Base-by-base conservation (phyloP, 2,888 invertebrate species). In the Drosophila subsilvestris region DNA sequence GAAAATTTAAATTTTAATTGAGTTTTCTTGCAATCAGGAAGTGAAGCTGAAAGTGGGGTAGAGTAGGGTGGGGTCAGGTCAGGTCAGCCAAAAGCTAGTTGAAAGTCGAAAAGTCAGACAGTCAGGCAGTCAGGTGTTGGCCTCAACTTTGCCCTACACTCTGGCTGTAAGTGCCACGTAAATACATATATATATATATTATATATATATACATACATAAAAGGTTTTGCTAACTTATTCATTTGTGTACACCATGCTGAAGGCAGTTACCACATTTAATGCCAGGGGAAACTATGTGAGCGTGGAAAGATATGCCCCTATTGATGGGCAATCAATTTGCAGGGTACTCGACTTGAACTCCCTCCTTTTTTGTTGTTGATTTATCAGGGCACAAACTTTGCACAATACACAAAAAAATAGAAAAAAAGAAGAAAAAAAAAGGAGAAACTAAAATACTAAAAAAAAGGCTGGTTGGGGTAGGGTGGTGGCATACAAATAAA, bases 1-100 rank as follows among this genome's bases (percentile, higher is more conserved):
- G 88, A 78, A 89, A 89, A 89, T 89, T 87, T 85, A 83, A 86
- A 86, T 86, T 86, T 86, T 86, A 86, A 86, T 86, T 86, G 89
- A 86, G 86, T 86, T 86, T 89, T 75, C 86, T 87, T 78, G 78
- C 84, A 76, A 58, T 73, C 65, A 70, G 60, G 53, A 61, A 61
- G 71, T 32, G 32, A 25, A 32, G 55, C 56, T 32, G 14, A 14
- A 20, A 42, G 53, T 17, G 45, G 17, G 29, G 27, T 6, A 7
- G 42, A n/a, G 6, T 22, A n/a, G n/a, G 17, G 43, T 3, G 12
- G 49, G 27, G 45, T 44, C 18, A 3, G 4, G 4, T 9, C 29
- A 12, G 22, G 42, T 57, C 27, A 56, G 60, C 57, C 43, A 20
- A 29, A n/a, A 56, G 49, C 49, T 17, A 50, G 68, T 67, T 65